These are phyloP conservation scores for Drosophila lacertosa DNA, from an alignment of 1,140 invertebrate species.

Conservation along the genomic window DNA sequence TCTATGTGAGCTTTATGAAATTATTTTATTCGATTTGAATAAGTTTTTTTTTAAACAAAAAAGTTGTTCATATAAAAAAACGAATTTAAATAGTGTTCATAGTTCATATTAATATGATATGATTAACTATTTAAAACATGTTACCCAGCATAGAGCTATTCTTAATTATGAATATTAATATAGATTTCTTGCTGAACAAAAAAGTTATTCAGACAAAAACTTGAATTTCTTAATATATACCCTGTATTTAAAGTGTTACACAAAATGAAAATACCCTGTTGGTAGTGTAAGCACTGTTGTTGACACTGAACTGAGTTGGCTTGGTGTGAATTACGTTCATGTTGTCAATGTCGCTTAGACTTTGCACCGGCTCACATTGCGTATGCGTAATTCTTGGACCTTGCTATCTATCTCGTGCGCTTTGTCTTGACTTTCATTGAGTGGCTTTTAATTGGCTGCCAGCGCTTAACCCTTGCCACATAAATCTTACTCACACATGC, in stretches of 20 bases:
- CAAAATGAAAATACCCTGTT: not conserved
- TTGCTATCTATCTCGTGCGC: slow-evolving; percentile 10
- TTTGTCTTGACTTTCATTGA: slow-evolving; percentile 67
- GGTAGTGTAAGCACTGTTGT: slow-evolving; percentile 38
- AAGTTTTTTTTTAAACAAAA: no score
- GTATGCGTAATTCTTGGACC: slow-evolving; percentile 68
- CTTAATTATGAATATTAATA: no score
- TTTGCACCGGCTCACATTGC: slow-evolving; percentile 53
- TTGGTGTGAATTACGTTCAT: slow-evolving; percentile 30
- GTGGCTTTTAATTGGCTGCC: slow-evolving; percentile 77
- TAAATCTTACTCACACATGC: slow-evolving; percentile 56
- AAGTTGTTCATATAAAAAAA: no score
- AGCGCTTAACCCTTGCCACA: slow-evolving; percentile 52
- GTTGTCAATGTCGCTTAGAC: slow-evolving; percentile 12
- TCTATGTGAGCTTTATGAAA: no score
- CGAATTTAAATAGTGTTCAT: no score
- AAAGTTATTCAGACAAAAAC: no score
- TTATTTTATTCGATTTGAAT: no score
- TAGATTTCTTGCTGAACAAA: no score
- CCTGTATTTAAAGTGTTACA: not conserved
- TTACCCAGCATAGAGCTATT: no score
- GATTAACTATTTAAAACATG: no score
- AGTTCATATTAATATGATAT: no score
- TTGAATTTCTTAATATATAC: no score
- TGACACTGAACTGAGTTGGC: slow-evolving; percentile 55